Conservation (phyloP, 2,888 invertebrate genomes). For the Noctua comes region DNA sequence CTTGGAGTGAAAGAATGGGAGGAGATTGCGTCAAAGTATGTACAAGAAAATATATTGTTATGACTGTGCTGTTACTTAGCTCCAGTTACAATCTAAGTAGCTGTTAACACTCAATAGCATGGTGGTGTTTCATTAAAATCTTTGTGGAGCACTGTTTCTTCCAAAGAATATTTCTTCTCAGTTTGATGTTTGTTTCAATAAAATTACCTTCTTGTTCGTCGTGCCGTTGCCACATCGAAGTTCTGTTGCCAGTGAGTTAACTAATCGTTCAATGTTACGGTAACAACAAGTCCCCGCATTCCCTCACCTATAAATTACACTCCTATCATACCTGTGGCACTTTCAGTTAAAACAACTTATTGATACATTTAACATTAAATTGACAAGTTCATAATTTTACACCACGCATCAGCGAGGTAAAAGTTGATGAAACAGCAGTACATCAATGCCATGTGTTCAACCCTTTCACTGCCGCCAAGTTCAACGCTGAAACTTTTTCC, state of each 20-base stretch:
- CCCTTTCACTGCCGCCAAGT: constrained; percentile 13
- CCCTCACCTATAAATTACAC: neutral
- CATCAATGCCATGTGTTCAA: constrained; percentile 29
- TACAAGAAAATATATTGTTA: neutral
- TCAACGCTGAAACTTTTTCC: constrained; percentile 26
- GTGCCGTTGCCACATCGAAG: neutral
- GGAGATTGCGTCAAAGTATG: constrained; percentile 24
- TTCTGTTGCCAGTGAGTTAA: neutral
- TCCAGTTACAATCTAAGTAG: neutral
- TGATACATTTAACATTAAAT: neutral
- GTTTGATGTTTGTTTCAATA: neutral
- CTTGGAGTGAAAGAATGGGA: constrained; percentile 24
- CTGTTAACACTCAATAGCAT: neutral
- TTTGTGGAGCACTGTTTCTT: neutral
- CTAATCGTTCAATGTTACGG: neutral
- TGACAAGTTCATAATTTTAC: constrained; percentile 7
- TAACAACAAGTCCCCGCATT: neutral
- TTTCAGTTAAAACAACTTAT: neutral
- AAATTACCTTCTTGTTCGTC: neutral
- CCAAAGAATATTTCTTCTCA: neutral
- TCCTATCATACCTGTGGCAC: neutral
- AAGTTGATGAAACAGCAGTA: constrained; percentile 35
- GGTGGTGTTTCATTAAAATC: neutral
- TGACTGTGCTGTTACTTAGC: neutral
- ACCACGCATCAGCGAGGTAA: neutral